A percentile compares a stretch with the other conserved stretches of the same genome.
Conservation (phyloP, 2,888 invertebrate species). For the Esperia sulphurella region DNA sequence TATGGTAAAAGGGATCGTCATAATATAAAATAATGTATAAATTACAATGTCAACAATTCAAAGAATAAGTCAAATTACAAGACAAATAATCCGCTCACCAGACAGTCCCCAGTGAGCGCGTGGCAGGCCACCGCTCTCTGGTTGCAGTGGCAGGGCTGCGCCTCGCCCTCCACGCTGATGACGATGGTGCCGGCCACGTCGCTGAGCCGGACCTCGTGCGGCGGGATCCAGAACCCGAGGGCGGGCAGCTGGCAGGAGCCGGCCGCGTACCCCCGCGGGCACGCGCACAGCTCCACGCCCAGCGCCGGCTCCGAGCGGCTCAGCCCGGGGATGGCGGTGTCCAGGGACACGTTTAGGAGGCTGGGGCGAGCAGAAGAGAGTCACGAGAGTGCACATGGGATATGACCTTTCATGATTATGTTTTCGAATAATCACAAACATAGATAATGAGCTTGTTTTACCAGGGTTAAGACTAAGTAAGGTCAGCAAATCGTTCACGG, state of each 20-base stretch:
- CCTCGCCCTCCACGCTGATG: constrained; percentile 88
- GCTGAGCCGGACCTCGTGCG: constrained; percentile 54
- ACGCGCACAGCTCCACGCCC: constrained; percentile 92
- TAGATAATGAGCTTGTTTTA: too few species aligned
- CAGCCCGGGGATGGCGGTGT: constrained; percentile 86
- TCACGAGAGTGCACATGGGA: too few species aligned
- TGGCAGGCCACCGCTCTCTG: constrained; percentile 88
- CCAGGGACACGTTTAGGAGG: constrained; percentile 88
- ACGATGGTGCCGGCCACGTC: constrained; percentile 83
- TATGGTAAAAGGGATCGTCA: too few species aligned
- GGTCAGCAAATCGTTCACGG: too few species aligned
- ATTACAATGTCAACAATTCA: too few species aligned
- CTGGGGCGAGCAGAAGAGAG: constrained; percentile 23
- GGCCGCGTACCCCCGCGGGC: constrained; percentile 89
- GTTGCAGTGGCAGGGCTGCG: constrained; percentile 90
- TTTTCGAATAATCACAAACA: too few species aligned
- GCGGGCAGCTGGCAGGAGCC: constrained; percentile 95
- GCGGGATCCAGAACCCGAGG: constrained; percentile 88
- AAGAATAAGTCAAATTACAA: constrained; percentile 5
- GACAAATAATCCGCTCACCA: constrained; percentile 79
- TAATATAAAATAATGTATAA: too few species aligned
- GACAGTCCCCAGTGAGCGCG: constrained; percentile 90
- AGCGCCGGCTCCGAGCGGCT: constrained; percentile 85
- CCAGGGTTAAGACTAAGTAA: too few species aligned
- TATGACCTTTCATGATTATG: too few species aligned